These are phyloP conservation scores for Palaemon carinicauda DNA, from an alignment of 1,140 invertebrate species.

Conservation along the genomic window DNA sequence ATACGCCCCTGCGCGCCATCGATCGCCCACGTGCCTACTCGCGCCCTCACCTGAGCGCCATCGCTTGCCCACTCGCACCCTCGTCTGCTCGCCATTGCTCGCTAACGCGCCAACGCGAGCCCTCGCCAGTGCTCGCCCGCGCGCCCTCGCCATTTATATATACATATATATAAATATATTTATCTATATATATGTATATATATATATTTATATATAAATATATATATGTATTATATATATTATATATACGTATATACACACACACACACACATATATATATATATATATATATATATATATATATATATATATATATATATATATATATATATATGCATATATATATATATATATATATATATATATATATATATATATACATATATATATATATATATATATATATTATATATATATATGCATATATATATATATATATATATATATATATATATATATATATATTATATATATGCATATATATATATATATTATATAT, in stretches of 20 bases:
- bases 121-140: not conserved
- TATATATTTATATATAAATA: no score
- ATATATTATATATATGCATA: no score
- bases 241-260: constrained; percentile 11
- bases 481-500: not conserved
- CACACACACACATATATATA: not conserved
- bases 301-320: constrained; percentile 5
- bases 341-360: constrained; percentile 12
- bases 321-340: constrained; percentile 6
- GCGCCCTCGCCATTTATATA: not conserved
- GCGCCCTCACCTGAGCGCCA: no score
- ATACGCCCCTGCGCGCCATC: no score
- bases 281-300: not conserved
- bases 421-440: constrained; percentile 25
- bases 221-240: no score
- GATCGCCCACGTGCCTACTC: no score
- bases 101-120: no score
- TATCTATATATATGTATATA: no score
- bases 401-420: not conserved
- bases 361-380: constrained; percentile 28
- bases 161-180: constrained; percentile 22
- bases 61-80: no score
- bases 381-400: constrained; percentile 18
- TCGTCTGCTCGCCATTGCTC: no score
- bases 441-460: constrained; percentile 26